A percentile compares a stretch with the other conserved stretches of the same genome.
These are phyloP conservation scores for Glaucomys volans DNA, from an alignment of 2,113 vertebrate species.

Conservation along the genomic window DNA sequence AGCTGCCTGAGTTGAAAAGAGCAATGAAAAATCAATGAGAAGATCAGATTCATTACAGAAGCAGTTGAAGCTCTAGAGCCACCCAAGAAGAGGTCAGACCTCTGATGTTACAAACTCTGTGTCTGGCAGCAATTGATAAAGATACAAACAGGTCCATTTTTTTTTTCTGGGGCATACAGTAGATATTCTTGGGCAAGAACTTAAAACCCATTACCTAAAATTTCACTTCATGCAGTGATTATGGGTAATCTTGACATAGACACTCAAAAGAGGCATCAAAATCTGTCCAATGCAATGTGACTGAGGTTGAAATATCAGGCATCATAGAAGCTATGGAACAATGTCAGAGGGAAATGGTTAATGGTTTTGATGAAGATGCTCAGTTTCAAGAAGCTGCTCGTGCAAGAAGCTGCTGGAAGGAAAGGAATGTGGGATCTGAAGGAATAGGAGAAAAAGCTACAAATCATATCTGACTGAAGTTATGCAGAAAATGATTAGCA, in stretches of 20 bases:
- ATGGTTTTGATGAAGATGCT: neutral
- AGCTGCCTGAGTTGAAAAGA: neutral
- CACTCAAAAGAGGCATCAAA: neutral
- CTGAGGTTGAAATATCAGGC: neutral
- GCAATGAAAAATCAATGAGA: neutral
- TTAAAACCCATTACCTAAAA: neutral
- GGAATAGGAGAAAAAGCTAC: neutral
- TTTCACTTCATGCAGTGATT: neutral
- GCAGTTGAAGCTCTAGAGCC: neutral
- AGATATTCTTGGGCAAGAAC: neutral
- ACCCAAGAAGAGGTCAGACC: neutral
- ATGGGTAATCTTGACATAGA: neutral
- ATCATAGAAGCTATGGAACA: neutral
- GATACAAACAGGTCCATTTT: neutral
- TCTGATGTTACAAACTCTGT: neutral
- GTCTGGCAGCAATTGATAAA: neutral
- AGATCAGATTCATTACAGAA: neutral
- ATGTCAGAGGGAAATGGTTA: neutral
- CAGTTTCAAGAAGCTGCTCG: neutral
- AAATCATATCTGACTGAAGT: neutral
- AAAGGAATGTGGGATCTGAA: neutral
- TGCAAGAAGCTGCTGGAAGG: neutral
- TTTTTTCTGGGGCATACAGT: neutral
- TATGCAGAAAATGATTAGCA: neutral
- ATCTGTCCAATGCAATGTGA: neutral